These are phyloP conservation scores for Bombus pyrosoma DNA, from an alignment of 1,140 invertebrate genomes.

Conservation along the genomic window DNA sequence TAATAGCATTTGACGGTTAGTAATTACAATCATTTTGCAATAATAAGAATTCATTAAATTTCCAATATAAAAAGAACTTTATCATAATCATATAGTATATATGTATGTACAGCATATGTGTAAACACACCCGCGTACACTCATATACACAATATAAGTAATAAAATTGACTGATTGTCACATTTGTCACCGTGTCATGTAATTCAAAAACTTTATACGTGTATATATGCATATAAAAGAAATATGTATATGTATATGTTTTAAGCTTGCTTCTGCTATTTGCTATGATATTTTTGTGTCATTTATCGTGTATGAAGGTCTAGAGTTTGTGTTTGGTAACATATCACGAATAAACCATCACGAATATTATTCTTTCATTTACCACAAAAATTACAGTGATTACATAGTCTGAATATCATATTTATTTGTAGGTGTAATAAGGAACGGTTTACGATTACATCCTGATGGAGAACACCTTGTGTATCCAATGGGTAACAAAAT, in stretches of 20 bases:
- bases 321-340: not conserved
- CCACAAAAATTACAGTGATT: not conserved
- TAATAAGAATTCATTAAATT: not conserved
- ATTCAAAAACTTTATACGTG: not conserved
- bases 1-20: constrained; percentile 90
- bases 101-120: not conserved
- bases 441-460: constrained; percentile 90
- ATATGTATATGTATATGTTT: not conserved
- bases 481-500: constrained; percentile 94
- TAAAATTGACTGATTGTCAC: not conserved
- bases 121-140: not conserved
- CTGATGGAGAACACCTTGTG: constrained; percentile 88
- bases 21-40: not conserved
- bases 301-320: not conserved
- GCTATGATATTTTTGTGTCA: not conserved
- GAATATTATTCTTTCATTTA: not conserved
- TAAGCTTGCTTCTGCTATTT: not conserved
- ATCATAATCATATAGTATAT: not conserved
- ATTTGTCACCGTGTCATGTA: not conserved
- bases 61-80: constrained; percentile 1
- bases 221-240: not conserved
- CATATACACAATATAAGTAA: not conserved
- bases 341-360: not conserved
- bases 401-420: not conserved
- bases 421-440: constrained; percentile 83